These are phyloP conservation scores for Philhelius pedissequus DNA, from an alignment of 2,888 invertebrate genomes.

Conservation along the genomic window DNA sequence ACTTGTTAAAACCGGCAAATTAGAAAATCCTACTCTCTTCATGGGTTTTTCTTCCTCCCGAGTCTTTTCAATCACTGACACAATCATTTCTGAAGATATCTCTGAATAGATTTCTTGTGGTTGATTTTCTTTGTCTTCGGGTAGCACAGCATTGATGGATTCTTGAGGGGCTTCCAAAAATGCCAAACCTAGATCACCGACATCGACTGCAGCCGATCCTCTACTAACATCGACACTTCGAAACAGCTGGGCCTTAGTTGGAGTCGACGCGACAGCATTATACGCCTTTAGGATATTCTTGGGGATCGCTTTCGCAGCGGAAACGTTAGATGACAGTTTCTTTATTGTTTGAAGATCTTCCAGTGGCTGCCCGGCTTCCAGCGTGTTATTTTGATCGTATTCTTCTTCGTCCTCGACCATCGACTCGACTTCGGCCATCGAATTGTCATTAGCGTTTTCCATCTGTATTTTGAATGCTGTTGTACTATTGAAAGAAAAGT, in stretches of 20 bases:
- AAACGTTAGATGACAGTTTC: slow-evolving; percentile 22
- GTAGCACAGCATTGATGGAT: background rate
- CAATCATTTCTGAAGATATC: slow-evolving; percentile 37
- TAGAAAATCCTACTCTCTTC: slow-evolving; percentile 31
- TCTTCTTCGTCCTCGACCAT: slow-evolving; percentile 1
- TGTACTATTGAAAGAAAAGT: slow-evolving; percentile 60
- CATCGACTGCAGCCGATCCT: slow-evolving; percentile 59
- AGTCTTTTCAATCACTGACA: slow-evolving; percentile 45
- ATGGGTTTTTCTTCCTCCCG: slow-evolving; percentile 8
- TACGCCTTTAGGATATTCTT: slow-evolving; percentile 72
- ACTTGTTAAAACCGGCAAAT: slow-evolving; percentile 16
- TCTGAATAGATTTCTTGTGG: slow-evolving; percentile 35
- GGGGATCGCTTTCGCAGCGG: slow-evolving; percentile 20
- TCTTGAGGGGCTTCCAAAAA: slow-evolving; percentile 46
- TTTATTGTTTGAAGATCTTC: slow-evolving; percentile 29
- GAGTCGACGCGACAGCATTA: slow-evolving; percentile 74
- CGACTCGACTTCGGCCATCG: too few relatives aligned
- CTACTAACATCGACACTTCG: slow-evolving; percentile 69
- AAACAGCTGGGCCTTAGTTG: slow-evolving; percentile 72
- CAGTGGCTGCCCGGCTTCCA: slow-evolving; percentile 5
- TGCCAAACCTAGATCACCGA: slow-evolving; percentile 37
- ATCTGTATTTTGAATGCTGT: slow-evolving; percentile 32
- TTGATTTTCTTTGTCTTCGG: slow-evolving; percentile 45
- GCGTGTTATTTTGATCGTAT: slow-evolving; percentile 23
- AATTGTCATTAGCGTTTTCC: slow-evolving; percentile 11